phyloP scores from a whole-genome alignment of 2,113 vertebrate species.

The Struthio camelus region DNA sequence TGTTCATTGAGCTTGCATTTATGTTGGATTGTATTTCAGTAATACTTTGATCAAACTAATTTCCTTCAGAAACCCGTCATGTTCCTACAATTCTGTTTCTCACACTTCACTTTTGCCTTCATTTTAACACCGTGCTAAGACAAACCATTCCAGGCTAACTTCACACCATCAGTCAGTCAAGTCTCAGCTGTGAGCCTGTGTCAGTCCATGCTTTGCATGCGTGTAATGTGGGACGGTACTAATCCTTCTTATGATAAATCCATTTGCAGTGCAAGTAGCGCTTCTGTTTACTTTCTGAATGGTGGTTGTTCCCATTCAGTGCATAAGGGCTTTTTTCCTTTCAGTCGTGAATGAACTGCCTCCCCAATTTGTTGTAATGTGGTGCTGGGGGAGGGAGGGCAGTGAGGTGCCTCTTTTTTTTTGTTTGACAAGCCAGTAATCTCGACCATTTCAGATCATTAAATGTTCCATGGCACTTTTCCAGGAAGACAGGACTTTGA shows the following conservation, averaged over 20 bases:
- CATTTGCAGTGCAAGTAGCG: not conserved
- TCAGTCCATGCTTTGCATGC: not conserved
- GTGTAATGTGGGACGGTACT: fast-evolving
- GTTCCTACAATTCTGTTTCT: not conserved
- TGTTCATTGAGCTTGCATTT: not conserved
- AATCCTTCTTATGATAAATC: not conserved
- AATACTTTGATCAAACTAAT: not conserved
- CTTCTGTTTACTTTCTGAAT: not conserved
- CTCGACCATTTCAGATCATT: not conserved
- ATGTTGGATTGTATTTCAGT: not conserved
- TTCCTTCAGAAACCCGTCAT: not conserved
- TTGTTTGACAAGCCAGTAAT: not conserved
- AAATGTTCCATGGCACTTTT: not conserved
- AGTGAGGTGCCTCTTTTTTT: not conserved
- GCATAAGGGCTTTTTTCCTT: not conserved
- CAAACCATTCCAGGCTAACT: not conserved
- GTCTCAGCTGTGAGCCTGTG: fast-evolving
- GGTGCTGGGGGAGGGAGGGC: not conserved
- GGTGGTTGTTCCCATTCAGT: not conserved
- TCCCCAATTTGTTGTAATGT: not conserved
- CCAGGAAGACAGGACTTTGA: not conserved
- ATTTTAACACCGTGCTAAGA: not conserved
- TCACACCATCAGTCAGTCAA: not conserved
- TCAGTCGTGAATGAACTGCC: not conserved
- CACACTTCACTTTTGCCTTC: not conserved